A percentile compares a stretch with the other conserved stretches of the same genome.
Evolutionary conservation across 2,797 vertebrate genomes (phyloP).

Genomic region (Arnoldichthys spilopterus): DNA sequence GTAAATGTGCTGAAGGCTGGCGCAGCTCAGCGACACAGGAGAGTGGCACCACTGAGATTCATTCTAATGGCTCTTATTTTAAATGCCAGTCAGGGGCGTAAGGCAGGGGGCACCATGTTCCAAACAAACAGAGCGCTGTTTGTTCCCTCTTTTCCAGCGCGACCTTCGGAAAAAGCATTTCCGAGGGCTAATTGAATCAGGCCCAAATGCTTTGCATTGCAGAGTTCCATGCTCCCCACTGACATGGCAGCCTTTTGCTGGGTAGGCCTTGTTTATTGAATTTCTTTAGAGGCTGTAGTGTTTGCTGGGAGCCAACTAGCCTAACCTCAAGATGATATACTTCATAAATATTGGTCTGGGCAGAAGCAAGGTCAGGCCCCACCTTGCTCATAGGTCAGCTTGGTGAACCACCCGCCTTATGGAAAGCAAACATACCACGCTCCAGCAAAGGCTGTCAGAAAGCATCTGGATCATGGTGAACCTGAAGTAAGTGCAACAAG

Average conservation of each 20-base stretch:
- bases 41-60: constrained; percentile 42
- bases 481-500: constrained; percentile 18
- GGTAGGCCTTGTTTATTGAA: constrained; percentile 47
- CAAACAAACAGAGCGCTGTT: constrained; percentile 50
- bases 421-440: constrained; percentile 12
- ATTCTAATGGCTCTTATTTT: constrained; percentile 49
- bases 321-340: constrained; percentile 28
- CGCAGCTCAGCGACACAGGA: constrained; percentile 12
- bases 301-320: constrained; percentile 26
- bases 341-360: constrained; percentile 22
- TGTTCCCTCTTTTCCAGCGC: constrained; percentile 28
- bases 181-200: constrained; percentile 49
- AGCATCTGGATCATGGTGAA: constrained; percentile 31
- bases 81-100: constrained; percentile 53
- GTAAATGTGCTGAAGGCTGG: constrained; percentile 31
- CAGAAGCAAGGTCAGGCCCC: neutral
- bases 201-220: constrained; percentile 45
- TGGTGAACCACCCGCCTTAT: constrained; percentile 22
- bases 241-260: constrained; percentile 16
- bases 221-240: constrained; percentile 21
- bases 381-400: constrained; percentile 18
- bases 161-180: constrained; percentile 51
- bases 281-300: constrained; percentile 35
- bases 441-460: constrained; percentile 35
- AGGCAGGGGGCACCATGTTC: constrained; percentile 22